Conservation (phyloP, 2,113 vertebrate genomes). For the Pseudolaguvia tuberculata region DNA sequence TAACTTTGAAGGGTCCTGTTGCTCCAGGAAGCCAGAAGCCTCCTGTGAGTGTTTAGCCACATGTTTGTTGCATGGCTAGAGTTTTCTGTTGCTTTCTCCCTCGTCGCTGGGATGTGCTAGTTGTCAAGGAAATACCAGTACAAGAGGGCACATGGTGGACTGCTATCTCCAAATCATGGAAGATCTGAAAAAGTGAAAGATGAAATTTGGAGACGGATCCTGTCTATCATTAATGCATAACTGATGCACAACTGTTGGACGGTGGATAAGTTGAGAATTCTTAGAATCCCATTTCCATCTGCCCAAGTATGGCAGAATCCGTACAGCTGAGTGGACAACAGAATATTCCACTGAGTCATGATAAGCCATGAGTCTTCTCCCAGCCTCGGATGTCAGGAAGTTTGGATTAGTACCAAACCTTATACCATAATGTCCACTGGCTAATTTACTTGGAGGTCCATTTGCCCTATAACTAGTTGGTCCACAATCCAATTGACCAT, state of each 20-base stretch:
- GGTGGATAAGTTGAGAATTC: background rate
- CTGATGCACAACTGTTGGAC: background rate
- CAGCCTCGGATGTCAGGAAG: background rate
- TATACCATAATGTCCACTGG: no score
- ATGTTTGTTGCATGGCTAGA: background rate
- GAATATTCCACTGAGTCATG: background rate
- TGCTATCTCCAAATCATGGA: no score
- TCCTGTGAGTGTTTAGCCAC: background rate
- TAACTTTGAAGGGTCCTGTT: background rate
- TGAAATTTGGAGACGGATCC: background rate
- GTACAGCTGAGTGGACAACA: background rate
- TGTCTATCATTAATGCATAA: no score
- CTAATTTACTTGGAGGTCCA: background rate
- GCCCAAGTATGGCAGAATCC: background rate
- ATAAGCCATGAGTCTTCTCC: background rate
- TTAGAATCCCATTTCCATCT: conserved; percentile 10
- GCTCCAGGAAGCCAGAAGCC: background rate
- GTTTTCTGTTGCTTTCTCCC: background rate
- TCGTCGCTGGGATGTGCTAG: conserved; percentile 8
- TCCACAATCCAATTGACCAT: background rate
- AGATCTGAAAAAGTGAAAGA: no score
- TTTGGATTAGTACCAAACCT: background rate
- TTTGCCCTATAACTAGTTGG: background rate
- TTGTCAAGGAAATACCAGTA: conserved; percentile 24
- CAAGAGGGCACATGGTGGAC: background rate